Evolutionary conservation across 2,113 vertebrate species (phyloP).

Genomic region (Zosterops pallidus): DNA sequence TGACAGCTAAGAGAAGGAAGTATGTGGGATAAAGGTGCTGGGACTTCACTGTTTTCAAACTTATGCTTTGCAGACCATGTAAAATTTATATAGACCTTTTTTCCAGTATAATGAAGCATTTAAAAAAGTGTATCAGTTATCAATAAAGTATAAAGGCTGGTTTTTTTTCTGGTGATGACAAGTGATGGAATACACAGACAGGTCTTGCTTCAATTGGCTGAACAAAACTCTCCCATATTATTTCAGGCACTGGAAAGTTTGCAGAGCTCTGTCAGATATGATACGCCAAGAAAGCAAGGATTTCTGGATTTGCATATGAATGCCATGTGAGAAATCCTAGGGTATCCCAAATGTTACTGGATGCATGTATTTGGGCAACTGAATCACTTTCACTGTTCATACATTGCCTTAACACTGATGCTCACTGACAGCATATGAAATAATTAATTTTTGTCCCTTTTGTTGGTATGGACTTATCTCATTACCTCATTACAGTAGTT

Average conservation of each 20-base stretch:
- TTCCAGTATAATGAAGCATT: neutral
- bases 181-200: neutral
- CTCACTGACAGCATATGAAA: neutral
- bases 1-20: neutral
- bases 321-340: neutral
- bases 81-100: neutral
- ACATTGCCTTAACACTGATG: neutral
- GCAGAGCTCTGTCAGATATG: neutral
- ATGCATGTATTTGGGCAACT: neutral
- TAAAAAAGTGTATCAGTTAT: neutral
- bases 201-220: neutral
- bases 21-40: neutral
- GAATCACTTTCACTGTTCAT: neutral
- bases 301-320: neutral
- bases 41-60: neutral
- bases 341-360: neutral
- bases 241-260: neutral
- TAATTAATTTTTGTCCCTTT: neutral
- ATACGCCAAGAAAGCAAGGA: neutral
- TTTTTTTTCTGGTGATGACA: neutral
- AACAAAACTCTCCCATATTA: neutral
- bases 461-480: neutral
- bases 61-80: neutral
- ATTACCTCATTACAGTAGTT: slow-evolving; percentile 17
- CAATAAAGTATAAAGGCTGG: neutral